Conservation (phyloP, 2,113 vertebrate species). For the Mormoops blainvillei region DNA sequence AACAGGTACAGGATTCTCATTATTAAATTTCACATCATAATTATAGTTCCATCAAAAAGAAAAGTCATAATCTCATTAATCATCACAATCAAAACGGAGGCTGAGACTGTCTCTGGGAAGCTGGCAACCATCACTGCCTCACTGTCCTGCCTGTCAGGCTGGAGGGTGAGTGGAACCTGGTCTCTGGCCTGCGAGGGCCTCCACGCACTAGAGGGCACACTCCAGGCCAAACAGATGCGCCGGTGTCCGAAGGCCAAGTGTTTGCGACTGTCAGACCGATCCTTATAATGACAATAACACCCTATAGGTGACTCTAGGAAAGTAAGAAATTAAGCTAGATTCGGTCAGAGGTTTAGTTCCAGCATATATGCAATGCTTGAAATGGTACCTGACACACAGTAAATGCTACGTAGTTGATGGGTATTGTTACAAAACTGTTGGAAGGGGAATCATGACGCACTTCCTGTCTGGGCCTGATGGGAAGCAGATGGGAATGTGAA, state of each 20-base stretch:
- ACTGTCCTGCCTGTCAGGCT: not conserved
- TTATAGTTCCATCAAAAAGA: not conserved
- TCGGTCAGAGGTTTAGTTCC: not conserved
- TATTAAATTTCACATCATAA: constrained; percentile 8
- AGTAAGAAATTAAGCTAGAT: not conserved
- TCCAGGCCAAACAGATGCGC: not conserved
- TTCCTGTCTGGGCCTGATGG: fast-evolving
- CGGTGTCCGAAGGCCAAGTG: not conserved
- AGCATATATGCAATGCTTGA: not conserved
- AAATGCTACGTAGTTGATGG: not conserved
- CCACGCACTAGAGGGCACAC: not conserved
- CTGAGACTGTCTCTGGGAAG: not conserved
- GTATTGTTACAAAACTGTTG: no score
- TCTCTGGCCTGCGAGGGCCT: not conserved
- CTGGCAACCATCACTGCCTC: not conserved
- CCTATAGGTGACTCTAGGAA: not conserved
- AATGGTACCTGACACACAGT: not conserved
- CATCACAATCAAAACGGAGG: not conserved
- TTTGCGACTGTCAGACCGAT: not conserved
- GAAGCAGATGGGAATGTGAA: not conserved
- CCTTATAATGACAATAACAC: not conserved
- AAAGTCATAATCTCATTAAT: not conserved
- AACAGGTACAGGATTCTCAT: not conserved
- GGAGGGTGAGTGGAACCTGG: not conserved
- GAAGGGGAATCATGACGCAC: not conserved